A percentile compares a stretch with the other conserved stretches of the same genome.
phyloP scores from a whole-genome alignment of 2,797 vertebrate species.

The Notamacropus eugenii region DNA sequence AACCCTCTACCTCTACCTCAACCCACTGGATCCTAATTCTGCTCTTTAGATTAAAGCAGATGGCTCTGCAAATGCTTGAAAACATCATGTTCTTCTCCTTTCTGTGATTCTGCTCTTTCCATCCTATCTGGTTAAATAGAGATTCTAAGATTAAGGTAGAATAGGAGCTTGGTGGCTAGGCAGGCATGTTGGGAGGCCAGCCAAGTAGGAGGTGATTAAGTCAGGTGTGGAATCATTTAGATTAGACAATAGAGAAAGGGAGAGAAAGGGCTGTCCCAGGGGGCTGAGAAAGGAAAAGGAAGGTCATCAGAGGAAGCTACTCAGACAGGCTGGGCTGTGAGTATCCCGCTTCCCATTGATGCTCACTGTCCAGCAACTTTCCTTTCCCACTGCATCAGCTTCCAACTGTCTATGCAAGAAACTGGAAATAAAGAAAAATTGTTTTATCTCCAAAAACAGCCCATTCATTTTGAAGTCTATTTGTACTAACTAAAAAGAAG shows the following conservation, averaged over 20 bases:
- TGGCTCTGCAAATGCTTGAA: background rate
- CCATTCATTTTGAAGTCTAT: background rate
- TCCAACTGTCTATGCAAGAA: conserved; percentile 52
- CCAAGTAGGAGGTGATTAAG: background rate
- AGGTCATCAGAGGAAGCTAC: conserved; percentile 65
- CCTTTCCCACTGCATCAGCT: conserved; percentile 34
- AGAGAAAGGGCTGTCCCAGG: conserved; percentile 12
- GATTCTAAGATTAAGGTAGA: background rate
- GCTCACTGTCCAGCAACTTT: conserved; percentile 47
- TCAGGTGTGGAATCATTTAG: conserved; percentile 59
- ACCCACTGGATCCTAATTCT: background rate
- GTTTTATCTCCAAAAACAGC: background rate
- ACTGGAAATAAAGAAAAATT: conserved; percentile 28
- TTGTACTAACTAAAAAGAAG: background rate
- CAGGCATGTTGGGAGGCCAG: background rate
- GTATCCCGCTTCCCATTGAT: conserved; percentile 64
- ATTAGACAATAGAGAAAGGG: conserved; percentile 43
- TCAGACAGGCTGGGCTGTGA: background rate
- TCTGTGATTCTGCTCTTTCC: background rate
- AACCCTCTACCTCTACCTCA: background rate
- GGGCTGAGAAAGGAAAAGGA: conserved; percentile 37
- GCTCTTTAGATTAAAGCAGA: background rate
- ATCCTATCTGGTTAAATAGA: background rate
- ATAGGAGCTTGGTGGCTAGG: background rate
- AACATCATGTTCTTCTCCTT: background rate